These are phyloP conservation scores for Cydia splendana DNA, from an alignment of 1,140 invertebrate genomes.

Conservation along the genomic window DNA sequence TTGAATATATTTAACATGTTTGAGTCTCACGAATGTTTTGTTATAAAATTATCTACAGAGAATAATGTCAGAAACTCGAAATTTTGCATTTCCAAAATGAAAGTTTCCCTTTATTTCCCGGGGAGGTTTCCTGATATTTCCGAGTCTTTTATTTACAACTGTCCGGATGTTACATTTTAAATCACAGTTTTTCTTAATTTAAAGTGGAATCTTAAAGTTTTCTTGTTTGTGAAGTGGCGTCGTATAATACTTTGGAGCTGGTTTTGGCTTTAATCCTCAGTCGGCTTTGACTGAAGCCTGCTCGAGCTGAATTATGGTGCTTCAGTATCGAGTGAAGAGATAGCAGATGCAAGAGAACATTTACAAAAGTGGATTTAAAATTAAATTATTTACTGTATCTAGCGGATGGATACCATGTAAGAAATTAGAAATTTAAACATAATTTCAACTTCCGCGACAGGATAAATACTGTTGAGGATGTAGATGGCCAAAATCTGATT, in stretches of 20 bases:
- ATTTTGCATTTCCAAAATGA: too few relatives aligned
- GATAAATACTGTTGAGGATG: too few relatives aligned
- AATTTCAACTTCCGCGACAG: background rate
- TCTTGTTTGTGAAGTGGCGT: conserved; percentile 2
- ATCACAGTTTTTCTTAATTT: background rate
- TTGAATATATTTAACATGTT: too few relatives aligned
- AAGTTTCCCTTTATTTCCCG: too few relatives aligned
- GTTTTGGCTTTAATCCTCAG: conserved; percentile 9
- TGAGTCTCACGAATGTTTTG: too few relatives aligned
- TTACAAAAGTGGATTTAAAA: conserved; percentile 5
- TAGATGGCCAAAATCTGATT: too few relatives aligned
- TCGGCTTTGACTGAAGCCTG: background rate
- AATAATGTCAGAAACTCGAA: too few relatives aligned
- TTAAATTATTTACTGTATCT: background rate
- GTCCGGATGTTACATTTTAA: background rate
- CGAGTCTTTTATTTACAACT: background rate
- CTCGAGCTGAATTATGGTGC: conserved; percentile 23
- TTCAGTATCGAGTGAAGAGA: background rate
- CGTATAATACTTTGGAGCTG: conserved; percentile 16
- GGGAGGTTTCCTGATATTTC: too few relatives aligned
- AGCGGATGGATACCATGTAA: background rate
- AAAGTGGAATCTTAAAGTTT: conserved; percentile 15
- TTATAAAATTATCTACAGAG: too few relatives aligned
- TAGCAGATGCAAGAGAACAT: background rate
- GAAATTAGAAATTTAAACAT: background rate